phyloP scores from a whole-genome alignment of 64 coral and sea anemone species.

The Platygyra sinensis region DNA sequence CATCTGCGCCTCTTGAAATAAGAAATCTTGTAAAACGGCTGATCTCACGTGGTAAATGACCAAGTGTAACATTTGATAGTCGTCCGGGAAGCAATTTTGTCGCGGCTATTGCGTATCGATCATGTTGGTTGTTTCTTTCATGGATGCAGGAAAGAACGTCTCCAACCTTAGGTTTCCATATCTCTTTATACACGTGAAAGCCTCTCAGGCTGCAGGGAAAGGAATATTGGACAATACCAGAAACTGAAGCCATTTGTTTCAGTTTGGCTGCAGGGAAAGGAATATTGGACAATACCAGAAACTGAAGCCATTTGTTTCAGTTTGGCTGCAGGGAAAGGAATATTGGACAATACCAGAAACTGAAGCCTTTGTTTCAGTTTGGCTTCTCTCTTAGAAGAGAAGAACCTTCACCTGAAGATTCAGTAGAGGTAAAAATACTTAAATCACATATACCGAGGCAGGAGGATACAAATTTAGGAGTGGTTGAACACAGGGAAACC shows the following conservation, averaged over 20 bases:
- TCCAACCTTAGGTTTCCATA: slow-evolving; percentile 40
- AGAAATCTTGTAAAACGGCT: slow-evolving; percentile 58
- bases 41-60: slow-evolving; percentile 52
- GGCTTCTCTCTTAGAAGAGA: slow-evolving; percentile 44
- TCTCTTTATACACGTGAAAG: slow-evolving; percentile 41
- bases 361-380: slow-evolving; percentile 57
- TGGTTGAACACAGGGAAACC: neutral
- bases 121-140: neutral
- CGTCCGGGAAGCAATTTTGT: slow-evolving; percentile 38
- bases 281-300: slow-evolving; percentile 46
- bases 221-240: too few relatives aligned
- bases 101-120: slow-evolving; percentile 23
- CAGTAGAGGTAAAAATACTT: slow-evolving; percentile 53
- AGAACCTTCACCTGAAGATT: slow-evolving; percentile 34
- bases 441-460: slow-evolving; percentile 47
- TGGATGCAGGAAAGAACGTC: slow-evolving; percentile 24
- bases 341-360: slow-evolving; percentile 43
- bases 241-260: too few relatives aligned
- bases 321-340: too few relatives aligned
- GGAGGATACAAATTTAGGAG: slow-evolving; percentile 40
- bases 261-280: slow-evolving; percentile 35
- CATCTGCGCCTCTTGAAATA: slow-evolving; percentile 69
- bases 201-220: too few relatives aligned
- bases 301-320: slow-evolving; percentile 60
- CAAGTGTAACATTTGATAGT: slow-evolving; percentile 48